Conservation (phyloP, 2,113 vertebrate genomes). For the Centropus bengalensis region DNA sequence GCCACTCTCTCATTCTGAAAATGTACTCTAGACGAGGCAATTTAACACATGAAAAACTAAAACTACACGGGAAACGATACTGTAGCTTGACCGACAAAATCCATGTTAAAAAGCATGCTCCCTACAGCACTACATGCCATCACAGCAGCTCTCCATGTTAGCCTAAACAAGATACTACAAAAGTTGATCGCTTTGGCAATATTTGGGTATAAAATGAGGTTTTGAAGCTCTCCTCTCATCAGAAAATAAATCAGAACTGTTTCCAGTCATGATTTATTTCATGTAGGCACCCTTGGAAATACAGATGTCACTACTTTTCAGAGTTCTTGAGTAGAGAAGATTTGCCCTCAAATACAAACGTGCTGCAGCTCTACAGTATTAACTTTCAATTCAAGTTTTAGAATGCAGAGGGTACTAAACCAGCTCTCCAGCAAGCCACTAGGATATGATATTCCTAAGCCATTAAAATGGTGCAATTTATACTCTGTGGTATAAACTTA, state of each 20-base stretch:
- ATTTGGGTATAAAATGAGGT: not conserved
- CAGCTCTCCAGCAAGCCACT: not conserved
- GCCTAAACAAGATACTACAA: not conserved
- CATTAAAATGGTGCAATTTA: not conserved
- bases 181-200: conserved; percentile 1
- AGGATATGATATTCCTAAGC: not conserved
- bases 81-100: not conserved
- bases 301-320: not conserved
- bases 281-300: not conserved
- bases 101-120: not conserved
- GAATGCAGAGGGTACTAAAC: not conserved
- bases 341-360: not conserved
- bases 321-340: not conserved
- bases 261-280: not conserved
- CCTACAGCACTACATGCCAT: not conserved
- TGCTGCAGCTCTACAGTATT: not conserved
- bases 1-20: not conserved
- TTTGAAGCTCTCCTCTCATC: not conserved
- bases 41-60: conserved; percentile 9
- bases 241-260: not conserved
- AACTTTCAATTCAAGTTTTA: not conserved
- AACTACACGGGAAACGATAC: not conserved
- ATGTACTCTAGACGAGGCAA: not conserved
- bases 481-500: not conserved
- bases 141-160: not conserved